Evolutionary conservation across 2,888 invertebrate genomes (phyloP), one percentile per base, ranked within the genome.

Genomic region (Phyllotreta cruciferae): DNA sequence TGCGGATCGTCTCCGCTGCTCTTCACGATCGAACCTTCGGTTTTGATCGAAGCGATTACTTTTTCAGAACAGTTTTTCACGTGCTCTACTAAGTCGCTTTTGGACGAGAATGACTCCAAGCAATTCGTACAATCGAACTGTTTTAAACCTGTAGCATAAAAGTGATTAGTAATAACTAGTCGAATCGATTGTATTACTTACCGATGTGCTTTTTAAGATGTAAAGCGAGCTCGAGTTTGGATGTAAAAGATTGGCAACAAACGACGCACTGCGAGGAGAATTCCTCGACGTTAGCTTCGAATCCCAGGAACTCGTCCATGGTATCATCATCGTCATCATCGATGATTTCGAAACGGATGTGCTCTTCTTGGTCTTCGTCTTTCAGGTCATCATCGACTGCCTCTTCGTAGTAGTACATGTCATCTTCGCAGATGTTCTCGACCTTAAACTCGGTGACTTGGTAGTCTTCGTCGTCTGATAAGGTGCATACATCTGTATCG

Each of bases 131-230:
- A 60, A 13, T 60, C 58, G 24, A 60, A 60, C 24, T 50, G 58
- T 52, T 60, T 60, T 9, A 60, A 52, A 6, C 52, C 49, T 49
- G 36, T 9, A 35, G 36, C n/a, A 49, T 24, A 14, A 8, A 44
- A 41, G 41, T 41, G 41, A 10, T 9, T 41, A 41, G 41, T n/a
- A 41, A 3, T 41, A 41, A 41, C 10, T n/a, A n/a, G n/a, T n/a
- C n/a, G n/a, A n/a, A n/a, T n/a, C n/a, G n/a, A n/a, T n/a, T n/a
- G n/a, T n/a, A n/a, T n/a, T n/a, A n/a, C n/a, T 49, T 49, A 49
- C 57, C 58, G 44, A 60, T 60, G 8, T 60, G 58, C 35, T 60
- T 60, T n/a, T 60, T 60, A 52, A 60, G 58, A 36, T 60, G 58
- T 1, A 52, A 45, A 24, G 52, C 41, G 7, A 60, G 44, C 24